A percentile compares a stretch with the other conserved stretches of the same genome.
phyloP scores from a whole-genome alignment of 2,888 invertebrate genomes.

The Lomographa bimaculata region DNA sequence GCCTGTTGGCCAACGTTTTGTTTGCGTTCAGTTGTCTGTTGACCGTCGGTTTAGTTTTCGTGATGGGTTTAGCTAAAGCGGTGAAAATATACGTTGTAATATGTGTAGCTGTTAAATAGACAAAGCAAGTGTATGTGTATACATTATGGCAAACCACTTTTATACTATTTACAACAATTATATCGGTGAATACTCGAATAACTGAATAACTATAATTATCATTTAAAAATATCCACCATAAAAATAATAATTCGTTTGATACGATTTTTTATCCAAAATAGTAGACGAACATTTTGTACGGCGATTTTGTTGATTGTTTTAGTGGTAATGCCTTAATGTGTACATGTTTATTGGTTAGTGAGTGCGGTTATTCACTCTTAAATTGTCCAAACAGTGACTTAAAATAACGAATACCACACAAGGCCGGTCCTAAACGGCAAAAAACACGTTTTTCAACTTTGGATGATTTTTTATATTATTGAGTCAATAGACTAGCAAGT shows the following conservation, averaged over 20 bases:
- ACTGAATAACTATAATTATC: no score
- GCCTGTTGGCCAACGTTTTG: constrained; percentile 10
- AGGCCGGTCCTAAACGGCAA: not conserved
- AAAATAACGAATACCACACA: not conserved
- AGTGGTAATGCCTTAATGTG: constrained; percentile 10
- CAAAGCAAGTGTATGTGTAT: constrained; percentile 8
- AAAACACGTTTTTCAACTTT: no score
- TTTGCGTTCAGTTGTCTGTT: constrained; percentile 12
- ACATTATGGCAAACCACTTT: constrained; percentile 12
- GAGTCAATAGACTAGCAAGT: no score
- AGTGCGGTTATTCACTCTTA: constrained; percentile 19
- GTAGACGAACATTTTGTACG: no score
- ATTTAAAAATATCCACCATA: no score
- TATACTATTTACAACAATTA: no score
- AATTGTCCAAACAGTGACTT: constrained; percentile 10
- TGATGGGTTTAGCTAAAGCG: constrained; percentile 38
- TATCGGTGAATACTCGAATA: no score
- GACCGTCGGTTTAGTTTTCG: constrained; percentile 28
- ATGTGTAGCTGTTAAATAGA: constrained; percentile 18
- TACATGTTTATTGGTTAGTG: constrained; percentile 11
- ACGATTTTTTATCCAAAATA: no score
- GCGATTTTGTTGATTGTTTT: no score
- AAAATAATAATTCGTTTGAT: no score
- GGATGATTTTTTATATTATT: no score
- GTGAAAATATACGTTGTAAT: constrained; percentile 28